phyloP scores from a whole-genome alignment of 2,113 vertebrate genomes.

The Amazona vittata region DNA sequence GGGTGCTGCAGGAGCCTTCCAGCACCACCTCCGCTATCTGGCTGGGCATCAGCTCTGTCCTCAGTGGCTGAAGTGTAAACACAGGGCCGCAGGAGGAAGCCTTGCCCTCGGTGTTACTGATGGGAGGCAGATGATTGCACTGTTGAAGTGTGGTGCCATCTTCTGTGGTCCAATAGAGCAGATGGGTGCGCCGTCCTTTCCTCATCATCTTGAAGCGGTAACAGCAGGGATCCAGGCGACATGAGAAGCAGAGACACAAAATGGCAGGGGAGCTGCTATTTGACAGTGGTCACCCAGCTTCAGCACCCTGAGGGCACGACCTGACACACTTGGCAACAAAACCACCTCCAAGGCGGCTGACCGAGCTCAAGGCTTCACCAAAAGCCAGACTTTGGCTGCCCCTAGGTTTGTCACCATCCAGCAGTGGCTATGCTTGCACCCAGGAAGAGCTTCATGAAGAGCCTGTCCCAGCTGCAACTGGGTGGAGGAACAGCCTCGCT shows the following conservation, averaged over 20 bases:
- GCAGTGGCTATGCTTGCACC: not conserved
- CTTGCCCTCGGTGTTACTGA: not conserved
- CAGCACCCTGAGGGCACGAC: accelerated
- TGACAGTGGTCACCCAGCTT: not conserved
- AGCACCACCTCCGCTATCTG: conserved; percentile 78
- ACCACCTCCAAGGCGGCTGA: not conserved
- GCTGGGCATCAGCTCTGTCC: conserved; percentile 79
- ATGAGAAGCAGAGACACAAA: not conserved
- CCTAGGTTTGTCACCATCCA: not conserved
- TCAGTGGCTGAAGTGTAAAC: conserved; percentile 77
- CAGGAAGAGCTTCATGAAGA: not conserved
- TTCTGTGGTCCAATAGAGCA: conserved; percentile 81
- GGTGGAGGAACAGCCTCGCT: accelerated
- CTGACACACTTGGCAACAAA: not conserved
- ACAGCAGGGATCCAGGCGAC: conserved; percentile 71
- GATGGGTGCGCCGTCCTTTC: conserved; percentile 77
- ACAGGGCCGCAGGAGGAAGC: conserved; percentile 16
- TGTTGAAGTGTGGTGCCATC: conserved; percentile 34
- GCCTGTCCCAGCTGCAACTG: no score
- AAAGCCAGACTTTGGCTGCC: not conserved
- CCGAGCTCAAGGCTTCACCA: not conserved
- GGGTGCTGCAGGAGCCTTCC: conserved; percentile 75
- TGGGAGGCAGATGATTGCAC: not conserved
- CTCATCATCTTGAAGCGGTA: conserved; percentile 85
- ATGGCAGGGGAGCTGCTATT: not conserved